Evolutionary conservation across 2,888 invertebrate genomes (phyloP).

Genomic region (Diarsia mendica): DNA sequence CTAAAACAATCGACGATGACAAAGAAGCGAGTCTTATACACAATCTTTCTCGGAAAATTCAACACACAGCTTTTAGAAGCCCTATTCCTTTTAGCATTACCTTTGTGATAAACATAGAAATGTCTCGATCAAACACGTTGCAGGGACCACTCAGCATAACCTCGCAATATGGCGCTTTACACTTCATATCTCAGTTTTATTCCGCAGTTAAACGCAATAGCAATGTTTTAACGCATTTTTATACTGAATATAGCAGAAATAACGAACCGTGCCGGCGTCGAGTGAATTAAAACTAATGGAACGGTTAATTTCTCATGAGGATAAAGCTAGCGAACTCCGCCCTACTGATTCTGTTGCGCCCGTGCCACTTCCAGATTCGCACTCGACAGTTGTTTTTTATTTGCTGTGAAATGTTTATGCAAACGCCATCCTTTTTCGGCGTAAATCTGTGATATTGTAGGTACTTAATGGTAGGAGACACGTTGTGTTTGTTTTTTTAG

Average conservation of each 20-base stretch:
- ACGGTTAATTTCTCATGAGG: constrained; percentile 90
- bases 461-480: constrained; percentile 32
- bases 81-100: constrained; percentile 34
- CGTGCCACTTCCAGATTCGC: constrained; percentile 57
- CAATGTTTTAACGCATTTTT: constrained; percentile 84
- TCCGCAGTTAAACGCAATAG: constrained; percentile 74
- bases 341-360: constrained; percentile 73
- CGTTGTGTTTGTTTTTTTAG: constrained; percentile 45
- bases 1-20: not conserved
- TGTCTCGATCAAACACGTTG: constrained; percentile 59
- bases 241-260: constrained; percentile 84
- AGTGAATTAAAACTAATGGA: constrained; percentile 90
- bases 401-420: constrained; percentile 60
- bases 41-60: constrained; percentile 7
- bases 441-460: constrained; percentile 56
- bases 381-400: constrained; percentile 63
- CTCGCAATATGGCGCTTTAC: constrained; percentile 71
- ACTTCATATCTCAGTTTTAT: constrained; percentile 78
- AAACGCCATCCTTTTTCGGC: constrained; percentile 48
- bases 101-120: constrained; percentile 43
- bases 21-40: not conserved
- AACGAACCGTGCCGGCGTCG: constrained; percentile 84
- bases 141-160: constrained; percentile 61
- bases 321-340: constrained; percentile 82
- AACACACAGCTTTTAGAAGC: constrained; percentile 4